Conservation (phyloP, 2,888 invertebrate genomes). For the Hypolimnas misippus region DNA sequence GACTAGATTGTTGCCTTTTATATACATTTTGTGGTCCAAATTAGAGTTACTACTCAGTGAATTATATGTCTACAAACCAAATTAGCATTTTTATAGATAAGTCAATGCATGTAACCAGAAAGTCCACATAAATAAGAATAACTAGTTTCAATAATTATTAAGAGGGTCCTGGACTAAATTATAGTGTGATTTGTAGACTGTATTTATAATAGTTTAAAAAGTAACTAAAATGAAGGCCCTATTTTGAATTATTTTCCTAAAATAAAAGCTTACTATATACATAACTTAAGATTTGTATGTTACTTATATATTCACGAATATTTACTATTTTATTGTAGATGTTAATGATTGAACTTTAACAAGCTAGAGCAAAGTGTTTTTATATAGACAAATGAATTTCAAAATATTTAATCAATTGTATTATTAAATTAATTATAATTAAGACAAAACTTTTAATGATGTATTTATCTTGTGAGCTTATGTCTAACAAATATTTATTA, state of each 20-base stretch:
- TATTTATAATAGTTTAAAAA: not conserved
- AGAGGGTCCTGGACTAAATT: not conserved
- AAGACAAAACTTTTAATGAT: not conserved
- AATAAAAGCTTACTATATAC: not conserved
- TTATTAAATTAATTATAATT: not conserved
- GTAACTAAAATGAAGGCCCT: not conserved
- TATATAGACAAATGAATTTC: not conserved
- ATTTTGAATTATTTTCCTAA: not conserved
- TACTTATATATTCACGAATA: slow-evolving; percentile 8
- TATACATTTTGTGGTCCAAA: slow-evolving; percentile 4
- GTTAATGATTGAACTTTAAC: not conserved
- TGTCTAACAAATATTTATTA: no score
- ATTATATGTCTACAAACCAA: not conserved
- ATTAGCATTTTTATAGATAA: not conserved
- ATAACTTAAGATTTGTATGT: slow-evolving; percentile 1
- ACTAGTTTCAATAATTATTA: not conserved
- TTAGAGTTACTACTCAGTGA: not conserved
- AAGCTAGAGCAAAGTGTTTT: not conserved
- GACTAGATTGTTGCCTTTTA: slow-evolving; percentile 57
- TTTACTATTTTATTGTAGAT: not conserved
- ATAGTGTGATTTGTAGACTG: not conserved
- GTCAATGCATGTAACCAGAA: not conserved
- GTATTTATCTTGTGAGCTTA: no score
- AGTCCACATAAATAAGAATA: not conserved
- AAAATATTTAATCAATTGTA: not conserved